Base-by-base conservation (phyloP, 2,113 vertebrate genomes). In the Prionailurus bengalensis region DNA sequence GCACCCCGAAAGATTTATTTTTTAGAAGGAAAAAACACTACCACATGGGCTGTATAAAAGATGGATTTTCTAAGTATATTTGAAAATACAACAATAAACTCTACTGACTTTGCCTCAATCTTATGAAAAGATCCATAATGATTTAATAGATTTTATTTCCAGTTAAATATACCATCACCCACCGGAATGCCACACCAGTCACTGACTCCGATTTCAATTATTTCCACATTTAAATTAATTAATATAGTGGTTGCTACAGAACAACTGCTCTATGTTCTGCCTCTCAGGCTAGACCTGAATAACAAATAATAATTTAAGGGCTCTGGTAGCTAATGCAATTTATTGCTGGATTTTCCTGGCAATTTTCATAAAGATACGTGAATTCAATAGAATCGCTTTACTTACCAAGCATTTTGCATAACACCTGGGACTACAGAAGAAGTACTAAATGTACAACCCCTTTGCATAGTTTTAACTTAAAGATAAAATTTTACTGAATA, bases 331-430 rank as follows among this genome's bases (percentile, higher is more conserved):
- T 66, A 76, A 53, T 19, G 51, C 5, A 93, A 29, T 65, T 95
- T 58, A 51, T 85, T 66, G 51, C 13, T 61, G 36, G 36, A 84
- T 81, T 89, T 71, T 45, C 31, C 65, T 48, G 42, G 65, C 25
- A 97, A 58, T 13, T 58, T 91, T 96, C 82, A 79, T 91, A 89
- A 89, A 95, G 31, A 86, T 53, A 2, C 11, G 31, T 83, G 25
- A 89, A 79, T 86, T 71, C 53, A 78, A 33, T 45, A 94, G 5
- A 97, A 55, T 90, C 23, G 65, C 29, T 82, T 61, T 68, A 83
- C 65, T 79, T 80, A n/a, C 23, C 45, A 94, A 89, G 33, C 10
- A 80, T 71, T 97, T 95, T 97, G 5, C 33, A 73, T 61, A 80
- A 94, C 70, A 23, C 17, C 51, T 65, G 7, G 1, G 31, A 85